Conservation (phyloP, 1,140 invertebrate genomes). For the Platyura marginata region DNA sequence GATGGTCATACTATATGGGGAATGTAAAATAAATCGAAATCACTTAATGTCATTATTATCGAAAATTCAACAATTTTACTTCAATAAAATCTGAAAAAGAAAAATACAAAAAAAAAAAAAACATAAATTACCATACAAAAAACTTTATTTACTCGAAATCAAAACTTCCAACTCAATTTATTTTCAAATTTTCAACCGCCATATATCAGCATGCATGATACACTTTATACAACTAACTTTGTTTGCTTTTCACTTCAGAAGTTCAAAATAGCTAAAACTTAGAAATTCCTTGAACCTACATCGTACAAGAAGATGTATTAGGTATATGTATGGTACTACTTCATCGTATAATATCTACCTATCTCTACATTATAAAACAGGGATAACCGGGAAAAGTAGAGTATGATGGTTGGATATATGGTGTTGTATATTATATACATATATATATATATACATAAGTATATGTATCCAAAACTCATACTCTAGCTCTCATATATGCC, state of each 20-base stretch:
- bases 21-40: too few species aligned
- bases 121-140: not conserved
- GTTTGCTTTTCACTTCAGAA: not conserved
- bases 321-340: too few species aligned
- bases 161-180: not conserved
- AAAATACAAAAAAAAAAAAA: not conserved
- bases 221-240: not conserved
- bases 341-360: too few species aligned
- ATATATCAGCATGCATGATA: not conserved
- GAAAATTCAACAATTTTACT: too few species aligned
- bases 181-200: not conserved
- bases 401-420: not conserved
- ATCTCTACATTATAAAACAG: not conserved
- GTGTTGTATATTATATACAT: not conserved
- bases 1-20: too few species aligned
- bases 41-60: too few species aligned
- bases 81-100: not conserved
- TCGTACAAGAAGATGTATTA: too few species aligned
- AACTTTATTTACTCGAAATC: not conserved
- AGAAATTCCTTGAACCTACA: not conserved
- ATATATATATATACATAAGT: too few species aligned
- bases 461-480: too few species aligned
- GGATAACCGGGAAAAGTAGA: not conserved
- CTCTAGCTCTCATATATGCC: too few species aligned
- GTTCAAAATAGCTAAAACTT: not conserved